phyloP scores from a whole-genome alignment of 2,888 invertebrate species.

The Prosopocoilus inquinatus region DNA sequence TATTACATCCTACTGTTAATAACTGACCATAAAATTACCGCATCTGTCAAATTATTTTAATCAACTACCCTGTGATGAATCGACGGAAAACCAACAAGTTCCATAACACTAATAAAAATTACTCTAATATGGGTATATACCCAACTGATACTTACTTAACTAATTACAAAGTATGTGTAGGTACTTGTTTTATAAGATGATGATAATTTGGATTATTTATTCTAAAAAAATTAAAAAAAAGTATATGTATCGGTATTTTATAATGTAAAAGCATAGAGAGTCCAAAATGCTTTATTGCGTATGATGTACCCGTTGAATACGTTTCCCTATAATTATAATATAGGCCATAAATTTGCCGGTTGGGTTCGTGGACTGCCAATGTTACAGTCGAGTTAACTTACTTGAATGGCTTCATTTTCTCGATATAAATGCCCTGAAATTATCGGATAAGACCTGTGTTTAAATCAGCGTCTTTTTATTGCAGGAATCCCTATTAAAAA shows the following conservation, averaged over 20 bases:
- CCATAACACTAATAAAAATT: no score
- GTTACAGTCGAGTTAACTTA: conserved; percentile 38
- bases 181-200: no score
- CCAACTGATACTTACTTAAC: no score
- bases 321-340: conserved; percentile 45
- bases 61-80: no score
- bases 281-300: conserved; percentile 18
- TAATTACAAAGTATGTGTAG: no score
- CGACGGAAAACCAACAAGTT: no score
- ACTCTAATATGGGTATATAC: no score
- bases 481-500: conserved; percentile 9
- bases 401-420: conserved; percentile 48
- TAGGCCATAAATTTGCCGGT: conserved; percentile 43
- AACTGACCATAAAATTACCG: neutral
- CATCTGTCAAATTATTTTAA: no score
- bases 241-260: neutral
- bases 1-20: conserved; percentile 41
- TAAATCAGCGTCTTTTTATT: conserved; percentile 31
- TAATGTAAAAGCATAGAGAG: neutral
- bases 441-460: conserved; percentile 41
- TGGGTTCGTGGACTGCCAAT: conserved; percentile 40
- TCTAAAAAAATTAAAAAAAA: no score
- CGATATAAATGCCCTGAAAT: conserved; percentile 42
- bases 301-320: conserved; percentile 27
- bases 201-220: no score